A percentile compares a stretch with the other conserved stretches of the same genome.
phyloP scores from a whole-genome alignment of 2,888 invertebrate species.

The Cephalotes varians region DNA sequence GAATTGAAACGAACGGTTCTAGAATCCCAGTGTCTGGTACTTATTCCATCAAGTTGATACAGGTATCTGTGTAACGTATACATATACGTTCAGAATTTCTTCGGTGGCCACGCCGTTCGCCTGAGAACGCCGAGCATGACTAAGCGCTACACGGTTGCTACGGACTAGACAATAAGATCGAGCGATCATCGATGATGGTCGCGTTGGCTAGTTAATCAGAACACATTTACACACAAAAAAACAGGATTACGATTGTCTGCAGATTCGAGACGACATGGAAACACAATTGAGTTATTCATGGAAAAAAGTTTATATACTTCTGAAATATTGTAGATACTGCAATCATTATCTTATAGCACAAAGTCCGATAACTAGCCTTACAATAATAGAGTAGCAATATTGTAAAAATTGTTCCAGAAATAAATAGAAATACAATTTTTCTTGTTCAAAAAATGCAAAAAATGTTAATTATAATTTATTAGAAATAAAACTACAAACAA shows the following conservation, averaged over 20 bases:
- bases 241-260: slow-evolving; percentile 21
- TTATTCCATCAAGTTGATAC: too few relatives aligned
- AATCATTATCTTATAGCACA: not conserved
- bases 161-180: slow-evolving; percentile 73
- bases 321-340: not conserved
- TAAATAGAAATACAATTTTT: too few relatives aligned
- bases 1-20: not conserved
- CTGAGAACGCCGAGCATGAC: slow-evolving; percentile 78
- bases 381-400: too few relatives aligned
- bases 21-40: not conserved
- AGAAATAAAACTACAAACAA: too few relatives aligned
- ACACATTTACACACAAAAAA: slow-evolving; percentile 52
- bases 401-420: too few relatives aligned
- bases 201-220: slow-evolving; percentile 69
- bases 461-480: too few relatives aligned
- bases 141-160: slow-evolving; percentile 73
- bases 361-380: too few relatives aligned
- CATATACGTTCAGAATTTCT: slow-evolving; percentile 33
- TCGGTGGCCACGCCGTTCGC: slow-evolving; percentile 67
- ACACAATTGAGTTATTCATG: not conserved
- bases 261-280: slow-evolving; percentile 19
- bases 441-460: too few relatives aligned
- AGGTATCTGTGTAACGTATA: slow-evolving; percentile 20
- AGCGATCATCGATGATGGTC: slow-evolving; percentile 69
- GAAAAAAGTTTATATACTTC: not conserved